Conservation (phyloP, 2,113 vertebrate genomes). For the Zootoca vivipara region DNA sequence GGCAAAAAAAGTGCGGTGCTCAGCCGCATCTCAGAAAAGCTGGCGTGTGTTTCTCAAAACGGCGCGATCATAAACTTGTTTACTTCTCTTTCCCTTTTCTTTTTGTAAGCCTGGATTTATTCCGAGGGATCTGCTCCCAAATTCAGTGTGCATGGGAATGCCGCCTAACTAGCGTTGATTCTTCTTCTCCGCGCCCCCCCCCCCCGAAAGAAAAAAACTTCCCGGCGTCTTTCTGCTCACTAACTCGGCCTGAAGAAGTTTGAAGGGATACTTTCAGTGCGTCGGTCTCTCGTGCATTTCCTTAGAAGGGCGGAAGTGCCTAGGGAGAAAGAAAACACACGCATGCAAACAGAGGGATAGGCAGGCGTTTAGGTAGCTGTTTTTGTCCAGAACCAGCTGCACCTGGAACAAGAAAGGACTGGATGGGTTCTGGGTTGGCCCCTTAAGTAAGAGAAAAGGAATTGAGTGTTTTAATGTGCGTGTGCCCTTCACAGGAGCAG, state of each 20-base stretch:
- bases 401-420: not conserved
- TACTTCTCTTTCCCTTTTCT: not conserved
- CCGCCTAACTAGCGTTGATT: not conserved
- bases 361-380: not conserved
- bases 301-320: not conserved
- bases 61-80: not conserved
- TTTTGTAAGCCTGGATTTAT: too few relatives aligned
- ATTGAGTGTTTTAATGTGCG: not conserved
- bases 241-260: not conserved
- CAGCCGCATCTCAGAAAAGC: not conserved
- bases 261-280: not conserved
- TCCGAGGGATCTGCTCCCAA: not conserved
- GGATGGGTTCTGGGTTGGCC: not conserved
- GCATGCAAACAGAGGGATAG: not conserved
- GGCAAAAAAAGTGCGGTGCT: not conserved
- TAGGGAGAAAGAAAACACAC: not conserved
- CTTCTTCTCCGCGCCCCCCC: too few relatives aligned
- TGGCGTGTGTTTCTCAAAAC: not conserved
- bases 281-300: fast-evolving
- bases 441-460: not conserved
- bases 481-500: not conserved
- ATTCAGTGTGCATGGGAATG: not conserved
- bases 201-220: too few relatives aligned
- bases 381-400: not conserved
- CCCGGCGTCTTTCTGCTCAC: not conserved